These are phyloP conservation scores for Rhopalosiphum maidis DNA, from an alignment of 1,140 invertebrate species.

Conservation along the genomic window DNA sequence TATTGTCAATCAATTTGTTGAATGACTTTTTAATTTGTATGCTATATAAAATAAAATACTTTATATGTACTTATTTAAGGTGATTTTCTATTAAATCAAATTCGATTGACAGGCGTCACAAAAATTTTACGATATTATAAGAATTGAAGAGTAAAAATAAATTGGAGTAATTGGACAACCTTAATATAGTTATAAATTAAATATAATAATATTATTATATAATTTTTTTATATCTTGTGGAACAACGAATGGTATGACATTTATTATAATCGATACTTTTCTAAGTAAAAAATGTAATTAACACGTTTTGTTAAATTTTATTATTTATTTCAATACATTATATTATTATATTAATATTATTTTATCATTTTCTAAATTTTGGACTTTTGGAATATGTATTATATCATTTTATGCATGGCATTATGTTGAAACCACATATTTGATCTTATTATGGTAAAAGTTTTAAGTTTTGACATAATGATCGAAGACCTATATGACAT, in stretches of 20 bases:
- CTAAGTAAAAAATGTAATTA: neutral
- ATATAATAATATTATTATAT: neutral
- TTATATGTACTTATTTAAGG: neutral
- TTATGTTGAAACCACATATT: neutral
- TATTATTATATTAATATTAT: neutral
- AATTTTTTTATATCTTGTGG: neutral
- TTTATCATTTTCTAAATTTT: neutral
- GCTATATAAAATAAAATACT: neutral
- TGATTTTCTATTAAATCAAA: neutral
- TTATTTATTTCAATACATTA: neutral
- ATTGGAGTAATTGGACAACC: no score
- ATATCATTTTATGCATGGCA: neutral
- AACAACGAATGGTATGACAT: neutral
- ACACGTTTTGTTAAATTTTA: neutral
- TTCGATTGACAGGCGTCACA: neutral
- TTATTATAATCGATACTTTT: neutral
- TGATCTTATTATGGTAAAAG: neutral
- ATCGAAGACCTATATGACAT: neutral
- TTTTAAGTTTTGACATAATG: slow-evolving; percentile 29
- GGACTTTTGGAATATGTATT: neutral
- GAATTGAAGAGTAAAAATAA: no score
- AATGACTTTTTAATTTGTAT: neutral
- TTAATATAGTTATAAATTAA: no score
- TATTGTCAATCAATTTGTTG: no score
- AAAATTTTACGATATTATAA: no score